These are phyloP conservation scores for Dendrophyllia cribrosa DNA, from an alignment of 64 coral and sea anemone species.

Conservation along the genomic window DNA sequence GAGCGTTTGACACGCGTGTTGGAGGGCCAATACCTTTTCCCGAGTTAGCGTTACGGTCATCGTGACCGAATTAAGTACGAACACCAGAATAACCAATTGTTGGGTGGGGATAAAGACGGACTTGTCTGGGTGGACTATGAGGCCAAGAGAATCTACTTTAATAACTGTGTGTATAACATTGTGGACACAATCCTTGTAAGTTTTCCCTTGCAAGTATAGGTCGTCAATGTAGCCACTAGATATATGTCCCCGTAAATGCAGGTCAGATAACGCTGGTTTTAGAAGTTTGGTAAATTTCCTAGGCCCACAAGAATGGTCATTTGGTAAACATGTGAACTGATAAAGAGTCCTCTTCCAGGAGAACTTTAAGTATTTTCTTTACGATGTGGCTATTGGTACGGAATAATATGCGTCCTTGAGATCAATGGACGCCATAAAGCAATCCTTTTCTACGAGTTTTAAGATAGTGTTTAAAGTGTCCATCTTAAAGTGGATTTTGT, in stretches of 20 bases:
- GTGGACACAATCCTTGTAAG: neutral
- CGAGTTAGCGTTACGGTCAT: conserved; percentile 15
- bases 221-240: conserved; percentile 23
- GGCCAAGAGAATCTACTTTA: neutral
- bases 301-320: conserved; percentile 18
- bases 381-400: neutral
- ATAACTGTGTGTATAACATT: conserved; percentile 6
- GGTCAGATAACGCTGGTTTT: neutral
- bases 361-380: conserved; percentile 29
- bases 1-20: neutral
- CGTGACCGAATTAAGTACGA: conserved; percentile 1
- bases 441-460: conserved; percentile 34
- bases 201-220: conserved; percentile 36
- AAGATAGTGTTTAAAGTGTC: conserved; percentile 38
- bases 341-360: conserved; percentile 24
- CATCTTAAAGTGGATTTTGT: conserved; percentile 60
- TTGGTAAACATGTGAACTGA: conserved; percentile 35
- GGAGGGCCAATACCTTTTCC: neutral
- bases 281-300: conserved; percentile 51
- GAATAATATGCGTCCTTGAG: conserved; percentile 61
- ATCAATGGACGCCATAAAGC: conserved; percentile 41
- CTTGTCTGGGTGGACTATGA: neutral
- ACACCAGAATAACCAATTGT: neutral
- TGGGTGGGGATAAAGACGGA: neutral
- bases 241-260: conserved; percentile 12